Evolutionary conservation across 23 tunicate genomes (phyloP).

Genomic region (Trididemnum miniatum): DNA sequence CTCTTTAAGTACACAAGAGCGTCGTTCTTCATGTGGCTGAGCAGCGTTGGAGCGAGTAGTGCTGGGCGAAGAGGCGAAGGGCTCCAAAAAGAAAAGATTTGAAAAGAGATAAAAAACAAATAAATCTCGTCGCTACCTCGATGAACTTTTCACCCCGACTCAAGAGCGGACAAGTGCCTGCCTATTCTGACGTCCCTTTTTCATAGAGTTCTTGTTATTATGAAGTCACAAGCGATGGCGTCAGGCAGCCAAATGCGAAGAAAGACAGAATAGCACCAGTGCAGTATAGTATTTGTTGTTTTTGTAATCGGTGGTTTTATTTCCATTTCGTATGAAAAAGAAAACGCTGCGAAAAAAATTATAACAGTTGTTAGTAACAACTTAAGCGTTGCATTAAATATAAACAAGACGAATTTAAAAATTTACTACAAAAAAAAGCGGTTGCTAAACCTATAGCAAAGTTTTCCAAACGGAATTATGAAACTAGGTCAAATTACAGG

Average conservation of each 20-base stretch:
- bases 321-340: no score
- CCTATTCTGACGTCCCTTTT: not conserved
- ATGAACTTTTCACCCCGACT: constrained; percentile 39
- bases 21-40: no score
- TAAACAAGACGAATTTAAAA: no score
- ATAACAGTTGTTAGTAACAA: not conserved
- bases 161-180: constrained; percentile 17
- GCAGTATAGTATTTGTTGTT: not conserved
- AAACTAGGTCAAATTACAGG: no score
- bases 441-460: no score
- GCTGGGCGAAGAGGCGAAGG: no score
- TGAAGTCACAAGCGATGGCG: not conserved
- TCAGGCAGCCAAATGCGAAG: not conserved
- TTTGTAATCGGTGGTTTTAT: no score
- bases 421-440: no score
- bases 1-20: no score
- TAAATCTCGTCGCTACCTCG: not conserved
- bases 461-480: no score
- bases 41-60: no score
- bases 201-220: not conserved
- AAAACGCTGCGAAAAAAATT: not conserved
- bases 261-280: not conserved
- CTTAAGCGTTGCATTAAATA: not conserved
- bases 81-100: not conserved
- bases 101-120: not conserved